These are phyloP conservation scores for Campoletis sonorensis DNA, from an alignment of 1,140 invertebrate genomes.

Conservation along the genomic window DNA sequence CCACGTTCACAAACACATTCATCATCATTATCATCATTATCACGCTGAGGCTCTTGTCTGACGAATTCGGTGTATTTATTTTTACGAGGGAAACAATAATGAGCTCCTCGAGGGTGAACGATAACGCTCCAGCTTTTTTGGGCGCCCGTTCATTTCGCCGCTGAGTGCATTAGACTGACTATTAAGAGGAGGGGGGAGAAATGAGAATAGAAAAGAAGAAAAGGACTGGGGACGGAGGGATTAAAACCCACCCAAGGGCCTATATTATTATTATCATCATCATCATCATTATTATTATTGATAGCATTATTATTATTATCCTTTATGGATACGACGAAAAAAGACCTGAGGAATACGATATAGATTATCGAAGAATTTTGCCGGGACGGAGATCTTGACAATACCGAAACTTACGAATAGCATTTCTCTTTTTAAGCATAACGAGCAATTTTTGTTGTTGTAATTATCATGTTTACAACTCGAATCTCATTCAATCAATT, in stretches of 20 bases:
- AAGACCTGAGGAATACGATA: constrained; percentile 7
- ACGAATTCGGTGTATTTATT: constrained; percentile 49
- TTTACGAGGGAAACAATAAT: constrained; percentile 48
- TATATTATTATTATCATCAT: too few species aligned
- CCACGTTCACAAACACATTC: constrained; percentile 89
- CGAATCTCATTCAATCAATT: too few species aligned
- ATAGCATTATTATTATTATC: neutral
- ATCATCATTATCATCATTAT: constrained; percentile 91
- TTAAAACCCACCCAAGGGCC: too few species aligned
- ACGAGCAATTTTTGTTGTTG: too few species aligned
- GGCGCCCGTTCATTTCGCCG: neutral
- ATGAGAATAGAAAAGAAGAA: constrained; percentile 10
- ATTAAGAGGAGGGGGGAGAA: neutral
- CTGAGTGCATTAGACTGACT: constrained; percentile 42
- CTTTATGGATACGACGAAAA: neutral
- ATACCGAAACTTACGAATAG: constrained; percentile 18
- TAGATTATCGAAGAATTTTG: constrained; percentile 23
- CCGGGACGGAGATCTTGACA: constrained; percentile 27
- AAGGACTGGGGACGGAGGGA: too few species aligned
- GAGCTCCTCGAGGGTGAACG: constrained; percentile 36
- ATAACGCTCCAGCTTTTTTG: neutral
- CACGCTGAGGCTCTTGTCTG: constrained; percentile 71
- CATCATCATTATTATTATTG: too few species aligned
- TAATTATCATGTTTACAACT: too few species aligned
- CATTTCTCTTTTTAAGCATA: constrained; percentile 13